Evolutionary conservation across 2,797 vertebrate genomes (phyloP), one percentile per base, ranked within the genome.

Genomic region (Falco biarmicus): DNA sequence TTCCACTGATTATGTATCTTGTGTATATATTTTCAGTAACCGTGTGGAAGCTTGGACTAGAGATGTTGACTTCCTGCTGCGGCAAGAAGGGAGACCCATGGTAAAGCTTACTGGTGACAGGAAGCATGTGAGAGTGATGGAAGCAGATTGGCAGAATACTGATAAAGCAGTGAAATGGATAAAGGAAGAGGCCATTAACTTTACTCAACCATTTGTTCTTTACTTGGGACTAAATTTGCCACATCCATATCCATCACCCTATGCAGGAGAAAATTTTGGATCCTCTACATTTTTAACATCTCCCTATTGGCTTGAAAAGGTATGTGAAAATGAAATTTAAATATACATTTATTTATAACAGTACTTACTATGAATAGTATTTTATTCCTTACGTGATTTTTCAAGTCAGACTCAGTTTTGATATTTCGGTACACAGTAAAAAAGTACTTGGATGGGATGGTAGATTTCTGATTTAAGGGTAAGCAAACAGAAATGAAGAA

Each of bases 21-120:
- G 17, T 45, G 22, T 80, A 5, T 84, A 1, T 91, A 24, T 95
- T 97, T 94, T 90, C 96, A 99, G 99, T 96, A 99, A 99, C 94
- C 99, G 99, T 19, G 98, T 99, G 61, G 99, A 99, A 97, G 99
- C 99, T 25, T 99, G 99, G 99, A 99, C 99, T 63, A 98, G 99
- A 93, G 99, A 99, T 61, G 99, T 99, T 82, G 97, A 95, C 32
- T 99, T 99, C 92, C 98, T 99, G 87, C 98, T 99, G 89, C 97
- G 98, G 50, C 99, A 99, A 97, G 99, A 99, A 97, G 99, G 98
- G 32, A 98, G 99, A 50, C 99, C 99, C 8, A 97, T 98, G 90
- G 97, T 98, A 13, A 98, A 99, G 26, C 98, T 99, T 41, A 97
- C 98, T 51, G 98, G 98, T 31, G 97, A 99, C 61, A 96, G 91